Conservation (phyloP, 2,113 vertebrate species). For the Heterochromis multidens region DNA sequence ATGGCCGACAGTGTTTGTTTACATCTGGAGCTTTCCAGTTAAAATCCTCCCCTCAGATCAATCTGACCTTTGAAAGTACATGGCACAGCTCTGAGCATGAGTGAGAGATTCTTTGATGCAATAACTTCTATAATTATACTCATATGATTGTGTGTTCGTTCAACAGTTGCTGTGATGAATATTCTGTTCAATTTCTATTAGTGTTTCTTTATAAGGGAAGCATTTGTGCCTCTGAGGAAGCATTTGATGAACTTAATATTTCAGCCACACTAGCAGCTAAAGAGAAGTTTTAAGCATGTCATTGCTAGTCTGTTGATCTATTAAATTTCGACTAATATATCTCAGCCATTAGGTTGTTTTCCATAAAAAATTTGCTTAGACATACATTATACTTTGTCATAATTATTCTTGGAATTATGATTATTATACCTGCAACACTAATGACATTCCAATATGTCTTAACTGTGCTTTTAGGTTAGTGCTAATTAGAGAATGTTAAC, state of each 20-base stretch:
- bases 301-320: neutral
- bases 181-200: neutral
- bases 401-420: too few relatives aligned
- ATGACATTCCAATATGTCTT: too few relatives aligned
- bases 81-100: conserved; percentile 1
- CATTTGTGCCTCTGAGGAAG: neutral
- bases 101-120: neutral
- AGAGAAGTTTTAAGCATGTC: neutral
- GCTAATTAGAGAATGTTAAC: neutral
- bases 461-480: neutral
- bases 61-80: conserved; percentile 40
- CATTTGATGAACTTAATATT: neutral
- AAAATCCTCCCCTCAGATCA: conserved; percentile 20
- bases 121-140: conserved; percentile 12
- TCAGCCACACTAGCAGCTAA: neutral
- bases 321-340: neutral
- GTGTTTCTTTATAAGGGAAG: neutral
- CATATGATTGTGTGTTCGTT: conserved; percentile 1
- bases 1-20: conserved; percentile 3
- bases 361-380: neutral
- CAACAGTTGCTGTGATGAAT: neutral
- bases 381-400: neutral
- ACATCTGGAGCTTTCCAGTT: conserved; percentile 1
- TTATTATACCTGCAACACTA: too few relatives aligned
- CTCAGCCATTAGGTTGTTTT: neutral